phyloP scores from a whole-genome alignment of 2,888 invertebrate species.

The Dryomyza anilis region DNA sequence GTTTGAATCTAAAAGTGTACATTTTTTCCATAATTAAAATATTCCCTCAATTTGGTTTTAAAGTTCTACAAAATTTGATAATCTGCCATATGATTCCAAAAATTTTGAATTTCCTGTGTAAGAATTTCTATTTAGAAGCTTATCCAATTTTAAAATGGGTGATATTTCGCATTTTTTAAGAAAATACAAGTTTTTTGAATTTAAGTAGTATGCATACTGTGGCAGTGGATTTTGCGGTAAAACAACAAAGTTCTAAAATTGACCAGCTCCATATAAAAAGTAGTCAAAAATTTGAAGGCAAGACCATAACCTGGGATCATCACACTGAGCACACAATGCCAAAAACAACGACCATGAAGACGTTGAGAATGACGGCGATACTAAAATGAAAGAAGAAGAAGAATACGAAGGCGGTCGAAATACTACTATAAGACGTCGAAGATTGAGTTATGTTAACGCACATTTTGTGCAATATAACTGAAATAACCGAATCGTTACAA shows the following conservation, averaged over 20 bases:
- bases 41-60: too few relatives aligned
- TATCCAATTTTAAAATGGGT: too few relatives aligned
- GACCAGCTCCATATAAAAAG: slow-evolving; percentile 38
- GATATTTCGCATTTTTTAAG: too few relatives aligned
- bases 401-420: too few relatives aligned
- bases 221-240: not conserved
- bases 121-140: too few relatives aligned
- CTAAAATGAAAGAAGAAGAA: not conserved
- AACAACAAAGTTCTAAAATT: slow-evolving; percentile 59
- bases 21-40: too few relatives aligned
- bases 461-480: slow-evolving; percentile 55
- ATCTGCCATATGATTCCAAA: too few relatives aligned
- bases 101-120: too few relatives aligned
- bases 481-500: slow-evolving; percentile 54
- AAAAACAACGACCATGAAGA: not conserved
- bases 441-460: slow-evolving; percentile 56
- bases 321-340: not conserved
- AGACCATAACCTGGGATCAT: slow-evolving; percentile 23
- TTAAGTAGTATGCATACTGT: too few relatives aligned
- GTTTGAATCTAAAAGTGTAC: too few relatives aligned
- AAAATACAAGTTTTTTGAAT: too few relatives aligned
- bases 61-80: too few relatives aligned
- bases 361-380: not conserved
- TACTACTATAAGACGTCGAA: slow-evolving; percentile 46
- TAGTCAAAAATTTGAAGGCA: slow-evolving; percentile 29